Percentiles rank a stretch among this genome's conserved stretches.
phyloP scores from a whole-genome alignment of 1,140 invertebrate species.

The Andrena cerasifolii region DNA sequence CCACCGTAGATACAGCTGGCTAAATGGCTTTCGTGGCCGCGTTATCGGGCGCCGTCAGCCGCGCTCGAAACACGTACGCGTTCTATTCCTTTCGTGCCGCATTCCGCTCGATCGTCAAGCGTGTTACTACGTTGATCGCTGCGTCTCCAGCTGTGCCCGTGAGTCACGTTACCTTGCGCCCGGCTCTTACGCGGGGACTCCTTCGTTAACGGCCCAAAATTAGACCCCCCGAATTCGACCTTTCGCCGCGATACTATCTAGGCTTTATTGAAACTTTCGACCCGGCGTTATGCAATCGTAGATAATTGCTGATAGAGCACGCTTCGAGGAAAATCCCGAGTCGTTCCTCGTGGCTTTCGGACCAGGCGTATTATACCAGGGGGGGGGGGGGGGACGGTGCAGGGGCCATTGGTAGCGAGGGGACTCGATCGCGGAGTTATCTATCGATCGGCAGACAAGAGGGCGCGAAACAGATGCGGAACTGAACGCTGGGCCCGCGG shows the following conservation, averaged over 20 bases:
- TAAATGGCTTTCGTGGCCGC: too few species aligned
- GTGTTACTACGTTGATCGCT: too few species aligned
- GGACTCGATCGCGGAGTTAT: neutral
- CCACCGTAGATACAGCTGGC: neutral
- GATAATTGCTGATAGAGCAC: neutral
- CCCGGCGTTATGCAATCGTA: neutral
- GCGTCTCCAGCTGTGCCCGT: too few species aligned
- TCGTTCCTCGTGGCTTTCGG: too few species aligned
- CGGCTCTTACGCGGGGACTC: constrained; percentile 12
- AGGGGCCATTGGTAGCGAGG: too few species aligned
- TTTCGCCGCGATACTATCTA: constrained; percentile 16
- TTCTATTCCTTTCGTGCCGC: too few species aligned
- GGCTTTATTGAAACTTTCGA: constrained; percentile 2
- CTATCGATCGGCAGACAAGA: neutral
- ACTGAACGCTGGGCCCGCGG: too few species aligned
- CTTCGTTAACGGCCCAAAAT: constrained; percentile 47
- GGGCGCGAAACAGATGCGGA: neutral
- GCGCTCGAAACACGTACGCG: too few species aligned
- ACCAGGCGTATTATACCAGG: too few species aligned
- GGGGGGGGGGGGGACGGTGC: too few species aligned
- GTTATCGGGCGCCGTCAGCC: too few species aligned
- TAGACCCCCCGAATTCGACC: constrained; percentile 46
- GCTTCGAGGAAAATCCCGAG: neutral
- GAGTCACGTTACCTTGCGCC: constrained; percentile 33
- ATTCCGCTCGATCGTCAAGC: too few species aligned